Base-by-base conservation (phyloP, 1,140 invertebrate genomes). In the Drosophila malerkotliana region DNA sequence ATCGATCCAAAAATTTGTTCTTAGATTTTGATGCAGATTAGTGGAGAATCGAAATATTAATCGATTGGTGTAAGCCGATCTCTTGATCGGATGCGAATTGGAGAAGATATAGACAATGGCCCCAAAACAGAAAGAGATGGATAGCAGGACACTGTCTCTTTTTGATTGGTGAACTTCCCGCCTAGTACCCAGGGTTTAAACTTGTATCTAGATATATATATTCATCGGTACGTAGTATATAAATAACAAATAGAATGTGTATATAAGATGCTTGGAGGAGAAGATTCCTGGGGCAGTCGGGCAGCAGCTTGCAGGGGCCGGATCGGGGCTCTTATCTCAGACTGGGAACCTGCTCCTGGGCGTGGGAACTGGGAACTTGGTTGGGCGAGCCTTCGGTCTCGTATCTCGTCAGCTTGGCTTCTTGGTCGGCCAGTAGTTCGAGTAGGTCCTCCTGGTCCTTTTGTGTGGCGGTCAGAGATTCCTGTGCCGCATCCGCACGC, bases 371-470 rank as follows among this genome's bases (percentile, higher is more conserved):
- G 56, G 12, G 72, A 41, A 28, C n/a, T 18, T 30, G 51, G 39
- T 5, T 15, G n/a, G 8, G 15, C 8, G 9, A 15, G 7, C 37
- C 3, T 47, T 21, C 14, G 66, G 2, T 12, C 26, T 88, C 81
- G 49, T 90, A 91, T 5, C 72, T 57, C 6, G 67, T 63, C 14
- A 91, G 62, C 56, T 91, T 91, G 49, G 81, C 83, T 58, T 91
- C 94, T 92, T 94, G 93, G 91, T 98, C 96, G 2, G 96, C 95
- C 37, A 99, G 92, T 53, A 99, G 92, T 81, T 96, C 95, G 15
- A 99, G 92, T 67, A 98, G 92, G 92, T 98, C 97, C 77, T 98
- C 98, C 91, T 98, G 97, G 90, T 99, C 98, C 90, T 96, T 98
- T 87, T 94, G 95, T 44, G 97, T 89, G 67, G 93, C 94, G 28